Evolutionary conservation across 2,888 invertebrate genomes (phyloP).

Genomic region (Operophtera brumata): DNA sequence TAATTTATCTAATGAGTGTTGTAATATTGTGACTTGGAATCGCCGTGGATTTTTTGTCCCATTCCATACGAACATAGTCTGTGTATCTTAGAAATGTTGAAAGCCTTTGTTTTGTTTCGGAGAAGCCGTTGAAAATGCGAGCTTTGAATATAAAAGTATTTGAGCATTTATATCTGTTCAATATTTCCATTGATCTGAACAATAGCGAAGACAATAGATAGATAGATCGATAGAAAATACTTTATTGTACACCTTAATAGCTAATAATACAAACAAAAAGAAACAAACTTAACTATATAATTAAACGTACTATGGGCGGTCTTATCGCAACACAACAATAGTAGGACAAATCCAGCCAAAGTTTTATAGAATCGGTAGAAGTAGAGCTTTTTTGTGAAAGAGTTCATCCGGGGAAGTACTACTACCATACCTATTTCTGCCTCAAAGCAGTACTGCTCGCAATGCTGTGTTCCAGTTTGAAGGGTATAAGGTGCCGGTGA

Average conservation of each 20-base stretch:
- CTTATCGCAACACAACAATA: too few relatives aligned
- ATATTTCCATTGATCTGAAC: not conserved
- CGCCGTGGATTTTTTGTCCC: not conserved
- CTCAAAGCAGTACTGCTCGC: too few relatives aligned
- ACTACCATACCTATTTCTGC: too few relatives aligned
- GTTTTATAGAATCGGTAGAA: not conserved
- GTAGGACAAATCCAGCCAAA: not conserved
- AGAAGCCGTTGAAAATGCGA: conserved; percentile 52
- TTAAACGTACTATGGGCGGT: too few relatives aligned
- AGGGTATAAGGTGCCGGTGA: too few relatives aligned
- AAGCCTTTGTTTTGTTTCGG: conserved; percentile 60
- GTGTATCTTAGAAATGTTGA: conserved; percentile 2
- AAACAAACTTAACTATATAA: too few relatives aligned
- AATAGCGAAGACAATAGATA: not conserved
- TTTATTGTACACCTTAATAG: too few relatives aligned
- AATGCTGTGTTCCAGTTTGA: too few relatives aligned
- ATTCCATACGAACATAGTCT: not conserved
- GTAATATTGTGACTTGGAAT: conserved; percentile 31
- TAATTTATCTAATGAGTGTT: conserved; percentile 40
- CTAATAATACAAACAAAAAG: too few relatives aligned
- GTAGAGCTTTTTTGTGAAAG: too few relatives aligned
- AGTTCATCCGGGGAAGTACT: too few relatives aligned
- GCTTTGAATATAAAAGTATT: conserved; percentile 55
- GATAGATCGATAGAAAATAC: too few relatives aligned
- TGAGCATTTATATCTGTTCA: not conserved